Conservation (phyloP, 2,888 invertebrate genomes). For the Andrena flavipes region DNA sequence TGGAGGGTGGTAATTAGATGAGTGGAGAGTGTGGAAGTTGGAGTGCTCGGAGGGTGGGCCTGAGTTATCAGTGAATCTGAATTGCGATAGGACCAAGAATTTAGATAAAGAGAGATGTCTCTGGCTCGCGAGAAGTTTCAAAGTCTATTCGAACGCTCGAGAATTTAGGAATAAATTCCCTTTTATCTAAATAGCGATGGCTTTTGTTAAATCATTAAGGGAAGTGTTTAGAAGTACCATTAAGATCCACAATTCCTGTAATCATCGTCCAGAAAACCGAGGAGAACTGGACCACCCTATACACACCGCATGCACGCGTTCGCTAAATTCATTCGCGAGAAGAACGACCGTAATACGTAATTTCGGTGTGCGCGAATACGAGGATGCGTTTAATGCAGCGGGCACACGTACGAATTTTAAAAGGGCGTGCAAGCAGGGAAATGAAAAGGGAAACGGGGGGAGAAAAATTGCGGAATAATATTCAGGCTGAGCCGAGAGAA, state of each 20-base stretch:
- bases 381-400: conserved; percentile 58
- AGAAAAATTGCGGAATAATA: conserved; percentile 13
- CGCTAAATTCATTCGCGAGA: conserved; percentile 60
- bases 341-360: conserved; percentile 51
- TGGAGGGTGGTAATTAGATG: conserved; percentile 22
- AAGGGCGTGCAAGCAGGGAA: conserved; percentile 10
- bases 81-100: background rate
- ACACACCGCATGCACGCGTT: conserved; percentile 34
- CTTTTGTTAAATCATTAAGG: background rate
- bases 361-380: conserved; percentile 55
- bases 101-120: background rate
- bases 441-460: background rate
- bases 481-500: background rate
- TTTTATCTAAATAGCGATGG: background rate
- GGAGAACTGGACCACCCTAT: conserved; percentile 7
- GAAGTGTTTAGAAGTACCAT: background rate
- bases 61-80: conserved; percentile 3
- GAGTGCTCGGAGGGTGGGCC: background rate
- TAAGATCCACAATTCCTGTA: background rate
- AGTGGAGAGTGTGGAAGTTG: background rate
- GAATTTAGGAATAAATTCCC: background rate
- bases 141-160: background rate
- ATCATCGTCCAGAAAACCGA: background rate
- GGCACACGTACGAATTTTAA: conserved; percentile 51
- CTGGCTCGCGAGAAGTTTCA: background rate